Percentiles rank a stretch among this genome's conserved stretches.
These are phyloP conservation scores for Zophobas atratus DNA, from an alignment of 1,140 invertebrate genomes.

Conservation along the genomic window DNA sequence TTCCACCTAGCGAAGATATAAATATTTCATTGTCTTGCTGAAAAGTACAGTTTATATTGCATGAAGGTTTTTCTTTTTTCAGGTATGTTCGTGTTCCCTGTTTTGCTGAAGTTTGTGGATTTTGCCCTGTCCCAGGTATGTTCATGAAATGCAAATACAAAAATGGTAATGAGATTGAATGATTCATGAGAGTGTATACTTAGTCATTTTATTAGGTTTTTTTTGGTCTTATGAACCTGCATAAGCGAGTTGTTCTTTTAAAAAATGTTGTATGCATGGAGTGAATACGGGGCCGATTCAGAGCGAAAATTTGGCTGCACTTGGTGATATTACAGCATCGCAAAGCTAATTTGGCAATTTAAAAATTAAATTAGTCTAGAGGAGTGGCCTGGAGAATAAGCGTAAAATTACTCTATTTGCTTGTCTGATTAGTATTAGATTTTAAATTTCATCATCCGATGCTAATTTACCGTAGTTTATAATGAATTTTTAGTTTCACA, in stretches of 20 bases:
- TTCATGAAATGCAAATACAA: constrained; percentile 13
- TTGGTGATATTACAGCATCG: no score
- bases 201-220: constrained; percentile 9
- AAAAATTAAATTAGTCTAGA: no score
- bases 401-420: no score
- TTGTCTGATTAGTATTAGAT: no score
- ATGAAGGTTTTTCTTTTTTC: constrained; percentile 24
- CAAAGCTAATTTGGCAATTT: no score
- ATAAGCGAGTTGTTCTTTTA: not conserved
- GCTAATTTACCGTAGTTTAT: no score
- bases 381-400: no score
- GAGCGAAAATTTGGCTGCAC: no score
- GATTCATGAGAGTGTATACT: constrained; percentile 18
- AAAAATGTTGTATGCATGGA: not conserved
- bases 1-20: not conserved
- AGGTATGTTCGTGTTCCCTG: constrained; percentile 27
- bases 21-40: constrained; percentile 36
- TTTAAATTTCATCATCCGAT: no score
- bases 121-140: constrained; percentile 13
- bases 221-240: not conserved
- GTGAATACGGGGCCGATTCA: no score
- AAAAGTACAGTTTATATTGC: constrained; percentile 25
- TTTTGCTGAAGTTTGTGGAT: constrained; percentile 39
- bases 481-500: no score
- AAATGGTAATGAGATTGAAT: constrained; percentile 30